Evolutionary conservation across 2,797 vertebrate genomes (phyloP), one percentile per base, ranked within the genome.

Genomic region (Gila robusta): DNA sequence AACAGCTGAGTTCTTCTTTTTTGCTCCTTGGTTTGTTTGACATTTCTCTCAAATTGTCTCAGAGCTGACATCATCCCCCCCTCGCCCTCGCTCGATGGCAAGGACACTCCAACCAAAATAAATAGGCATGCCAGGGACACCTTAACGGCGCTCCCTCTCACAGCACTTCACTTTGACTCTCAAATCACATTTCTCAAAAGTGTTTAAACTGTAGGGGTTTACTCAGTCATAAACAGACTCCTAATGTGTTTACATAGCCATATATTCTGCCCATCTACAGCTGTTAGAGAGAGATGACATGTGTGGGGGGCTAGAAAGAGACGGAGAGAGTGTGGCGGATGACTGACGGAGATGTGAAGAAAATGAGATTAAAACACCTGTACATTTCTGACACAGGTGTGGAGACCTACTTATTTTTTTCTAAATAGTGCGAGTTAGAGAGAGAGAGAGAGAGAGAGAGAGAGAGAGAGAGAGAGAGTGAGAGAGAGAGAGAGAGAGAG

Each of bases 171-270:
- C 69, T 86, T 80, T 80, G 78, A 78, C 78, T 77, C 87, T 85
- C 66, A 66, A 86, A 76, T 85, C 56, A 76, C 79, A 85, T 90
- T 88, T 85, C 77, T 83, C 66, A 81, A 88, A 90, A 87, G 64
- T 87, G 87, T 88, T 90, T 90, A 87, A 90, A 88, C 80, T 83
- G 71, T 82, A 54, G 64, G 64, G 83, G 79, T 85, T 82, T 88
- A 89, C 88, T 79, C 80, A 80, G 71, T 67, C 89, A 85, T 90
- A 88, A 90, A 90, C 89, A 90, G 82, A 81, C 74, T 56, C 82
- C 87, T 90, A 88, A 89, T 87, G 88, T 90, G 88, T 90, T 90
- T 89, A 90, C 79, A 86, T 64, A 82, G 44, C 39, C 84, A 87
- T 87, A 88, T 83, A 83, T 83, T 87, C 69, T 87, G 76, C 84